Base-by-base conservation (phyloP, 2,888 invertebrate species). In the Lacanobia oleracea region DNA sequence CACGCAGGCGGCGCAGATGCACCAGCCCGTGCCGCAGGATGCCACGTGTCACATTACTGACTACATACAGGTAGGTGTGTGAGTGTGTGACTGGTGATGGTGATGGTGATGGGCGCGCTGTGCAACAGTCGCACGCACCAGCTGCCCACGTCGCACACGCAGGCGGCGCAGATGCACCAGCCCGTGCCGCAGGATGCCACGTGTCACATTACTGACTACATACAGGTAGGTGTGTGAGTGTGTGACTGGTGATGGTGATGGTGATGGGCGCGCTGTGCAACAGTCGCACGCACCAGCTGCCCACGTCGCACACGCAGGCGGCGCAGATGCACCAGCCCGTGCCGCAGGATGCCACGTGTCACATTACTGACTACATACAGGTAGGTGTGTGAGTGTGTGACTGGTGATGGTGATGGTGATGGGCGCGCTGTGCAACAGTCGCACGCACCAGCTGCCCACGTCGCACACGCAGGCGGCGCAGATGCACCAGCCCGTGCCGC, bases 321-420 rank as follows among this genome's bases (percentile, higher is more conserved):
- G 14, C 62, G 81, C 97, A 98, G 56, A 97, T 97, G 85, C 98
- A 98, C 80, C 98, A 98, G 88, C 99, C 99, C 2, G 98, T 99
- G 83, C 99, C 99, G 45, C 45, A 48, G 45, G 45, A 48, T 18
- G 45, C 63, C 1, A 63, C 57, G 51, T 7, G 12, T 2, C 56
- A 99, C 93, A 98, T 99, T 1, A 99, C 99, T 56, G 99, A 99
- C 95, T 99, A 99, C 91, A 98, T 99, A 83, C 99, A 99, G 45
- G 45, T 48, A 48, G 6, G 16, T 48, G 45, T 48, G 18, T 7
- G 45, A 48, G 45, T 48, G 45, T 48, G 16, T 48, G 45, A 48
- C 45, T 16, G 16, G 45, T 48, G 99, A 43, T 43, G 43, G 43
- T 43, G 99, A 95, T 99, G 72, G 96, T 99, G 88, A 96, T 99